A percentile compares a stretch with the other conserved stretches of the same genome.
Evolutionary conservation across 2,113 vertebrate genomes (phyloP).

Genomic region (Epinephelus lanceolatus): DNA sequence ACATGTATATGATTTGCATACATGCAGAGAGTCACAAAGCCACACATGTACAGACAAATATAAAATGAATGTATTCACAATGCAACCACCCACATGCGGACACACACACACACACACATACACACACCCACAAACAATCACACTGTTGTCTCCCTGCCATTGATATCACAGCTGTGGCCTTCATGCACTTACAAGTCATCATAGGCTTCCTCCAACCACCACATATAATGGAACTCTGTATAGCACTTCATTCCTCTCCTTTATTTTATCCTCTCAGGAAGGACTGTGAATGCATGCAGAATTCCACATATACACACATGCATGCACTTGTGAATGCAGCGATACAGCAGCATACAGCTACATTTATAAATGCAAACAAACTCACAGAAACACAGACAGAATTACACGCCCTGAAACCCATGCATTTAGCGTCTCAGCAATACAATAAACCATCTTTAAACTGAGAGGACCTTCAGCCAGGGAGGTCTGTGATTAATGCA

Average conservation of each 20-base stretch:
- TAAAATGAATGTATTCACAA: constrained; percentile 40
- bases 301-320: background rate
- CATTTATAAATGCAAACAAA: constrained; percentile 36
- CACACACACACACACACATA: constrained; percentile 13
- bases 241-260: constrained; percentile 39
- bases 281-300: constrained; percentile 6
- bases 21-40: constrained; percentile 15
- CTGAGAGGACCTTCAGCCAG: constrained; percentile 46
- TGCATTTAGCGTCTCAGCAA: constrained; percentile 48
- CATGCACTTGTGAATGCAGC: background rate
- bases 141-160: constrained; percentile 65
- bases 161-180: constrained; percentile 74
- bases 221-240: constrained; percentile 65
- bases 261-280: constrained; percentile 30
- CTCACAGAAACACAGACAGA: constrained; percentile 27
- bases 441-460: constrained; percentile 55
- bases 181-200: constrained; percentile 72
- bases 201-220: constrained; percentile 65
- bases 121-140: constrained; percentile 48
- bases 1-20: constrained; percentile 26
- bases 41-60: constrained; percentile 5
- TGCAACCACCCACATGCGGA: constrained; percentile 25
- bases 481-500: constrained; percentile 67
- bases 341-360: constrained; percentile 6
- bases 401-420: background rate